Conservation (phyloP, 2,888 invertebrate genomes). For the Labia minor region DNA sequence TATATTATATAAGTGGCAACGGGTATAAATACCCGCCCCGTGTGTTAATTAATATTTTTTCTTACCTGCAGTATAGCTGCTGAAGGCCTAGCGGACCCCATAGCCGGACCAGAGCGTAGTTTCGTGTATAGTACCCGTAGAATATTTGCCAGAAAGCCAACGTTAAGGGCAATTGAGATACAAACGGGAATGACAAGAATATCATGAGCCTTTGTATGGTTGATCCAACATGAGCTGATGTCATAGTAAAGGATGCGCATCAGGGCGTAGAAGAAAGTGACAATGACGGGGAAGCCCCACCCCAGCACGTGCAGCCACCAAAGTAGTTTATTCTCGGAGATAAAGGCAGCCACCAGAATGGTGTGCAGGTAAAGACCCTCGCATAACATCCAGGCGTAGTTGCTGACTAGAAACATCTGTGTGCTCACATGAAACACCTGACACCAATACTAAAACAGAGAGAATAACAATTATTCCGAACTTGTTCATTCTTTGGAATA, state of each 20-base stretch:
- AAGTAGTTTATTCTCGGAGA: constrained; percentile 74
- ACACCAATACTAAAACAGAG: constrained; percentile 57
- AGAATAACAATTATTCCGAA: constrained; percentile 25
- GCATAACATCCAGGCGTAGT: constrained; percentile 95
- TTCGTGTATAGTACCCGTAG: constrained; percentile 76
- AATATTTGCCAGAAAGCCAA: constrained; percentile 80
- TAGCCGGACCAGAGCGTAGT: constrained; percentile 57
- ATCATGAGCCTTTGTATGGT: constrained; percentile 52
- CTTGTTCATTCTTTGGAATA: too few relatives aligned
- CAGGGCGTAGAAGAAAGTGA: neutral
- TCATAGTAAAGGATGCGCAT: neutral
- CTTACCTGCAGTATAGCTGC: constrained; percentile 53
- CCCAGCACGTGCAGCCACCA: constrained; percentile 73
- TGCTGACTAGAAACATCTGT: constrained; percentile 81
- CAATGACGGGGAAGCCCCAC: constrained; percentile 62
- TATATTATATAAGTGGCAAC: too few relatives aligned
- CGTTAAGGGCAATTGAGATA: constrained; percentile 67
- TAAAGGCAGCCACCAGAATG: constrained; percentile 81
- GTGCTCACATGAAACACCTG: constrained; percentile 67
- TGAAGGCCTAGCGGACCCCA: constrained; percentile 47
- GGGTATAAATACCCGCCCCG: too few relatives aligned
- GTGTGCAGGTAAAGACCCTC: constrained; percentile 91
- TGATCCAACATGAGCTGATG: constrained; percentile 59
- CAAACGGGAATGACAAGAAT: constrained; percentile 70
- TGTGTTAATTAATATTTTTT: too few relatives aligned